A percentile compares a stretch with the other conserved stretches of the same genome.
Evolutionary conservation across 2,113 vertebrate species (phyloP).

Genomic region (Psilopogon haemacephalus): DNA sequence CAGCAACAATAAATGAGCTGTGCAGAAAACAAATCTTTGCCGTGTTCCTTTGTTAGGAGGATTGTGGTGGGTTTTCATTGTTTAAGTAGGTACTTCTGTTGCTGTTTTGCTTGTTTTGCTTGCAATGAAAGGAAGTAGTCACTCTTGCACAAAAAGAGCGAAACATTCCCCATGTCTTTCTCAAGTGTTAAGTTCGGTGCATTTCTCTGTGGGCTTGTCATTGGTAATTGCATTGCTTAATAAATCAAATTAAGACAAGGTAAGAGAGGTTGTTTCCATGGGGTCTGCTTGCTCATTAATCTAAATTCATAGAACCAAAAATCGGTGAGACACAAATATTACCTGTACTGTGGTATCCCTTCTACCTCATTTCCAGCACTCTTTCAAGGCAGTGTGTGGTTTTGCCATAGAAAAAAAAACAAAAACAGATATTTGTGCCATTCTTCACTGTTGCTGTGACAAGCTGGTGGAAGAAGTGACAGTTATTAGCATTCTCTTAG

Average conservation of each 20-base stretch:
- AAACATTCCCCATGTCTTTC: not conserved
- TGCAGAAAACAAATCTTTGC: slow-evolving; percentile 11
- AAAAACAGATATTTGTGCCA: not conserved
- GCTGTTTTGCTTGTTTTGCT: not conserved
- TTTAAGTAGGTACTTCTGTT: not conserved
- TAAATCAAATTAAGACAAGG: slow-evolving; percentile 58
- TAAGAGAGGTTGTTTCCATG: slow-evolving; percentile 50
- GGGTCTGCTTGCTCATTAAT: slow-evolving; percentile 44
- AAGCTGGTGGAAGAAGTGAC: not conserved
- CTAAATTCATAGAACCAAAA: slow-evolving; percentile 25
- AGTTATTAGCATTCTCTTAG: not conserved
- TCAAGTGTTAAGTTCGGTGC: slow-evolving; percentile 24
- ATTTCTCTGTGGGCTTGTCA: slow-evolving; percentile 54
- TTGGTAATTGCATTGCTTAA: slow-evolving; percentile 61
- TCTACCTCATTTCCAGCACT: not conserved
- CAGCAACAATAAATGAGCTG: not conserved
- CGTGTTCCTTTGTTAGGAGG: not conserved
- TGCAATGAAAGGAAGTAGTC: not conserved
- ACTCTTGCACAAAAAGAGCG: not conserved
- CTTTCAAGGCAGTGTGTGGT: not conserved
- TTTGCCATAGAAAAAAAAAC: not conserved
- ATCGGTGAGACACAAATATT: slow-evolving; percentile 8
- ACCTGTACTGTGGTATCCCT: not conserved
- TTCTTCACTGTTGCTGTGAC: not conserved
- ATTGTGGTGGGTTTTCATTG: not conserved